These are phyloP conservation scores for Meriones unguiculatus DNA, from an alignment of 2,113 vertebrate species.

Conservation along the genomic window DNA sequence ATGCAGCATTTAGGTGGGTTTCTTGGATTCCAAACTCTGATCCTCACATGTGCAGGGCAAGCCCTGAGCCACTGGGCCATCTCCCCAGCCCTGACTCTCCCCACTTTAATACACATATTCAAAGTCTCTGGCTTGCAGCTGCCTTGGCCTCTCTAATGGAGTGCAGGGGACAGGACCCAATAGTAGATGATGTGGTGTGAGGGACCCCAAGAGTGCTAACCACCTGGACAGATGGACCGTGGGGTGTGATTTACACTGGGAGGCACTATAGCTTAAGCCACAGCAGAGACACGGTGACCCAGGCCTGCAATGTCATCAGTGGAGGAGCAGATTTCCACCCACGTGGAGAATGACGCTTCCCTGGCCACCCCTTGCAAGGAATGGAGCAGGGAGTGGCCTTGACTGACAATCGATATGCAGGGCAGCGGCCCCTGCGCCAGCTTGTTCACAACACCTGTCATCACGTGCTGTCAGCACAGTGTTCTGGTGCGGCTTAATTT, in stretches of 20 bases:
- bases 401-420: constrained; percentile 84
- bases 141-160: accelerated
- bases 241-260: neutral
- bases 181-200: accelerated
- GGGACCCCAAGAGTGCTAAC: accelerated
- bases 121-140: neutral
- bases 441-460: constrained; percentile 88
- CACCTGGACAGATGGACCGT: accelerated
- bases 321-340: neutral
- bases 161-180: accelerated
- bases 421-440: constrained; percentile 78
- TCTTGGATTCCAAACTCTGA: neutral
- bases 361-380: constrained; percentile 20
- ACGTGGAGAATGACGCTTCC: neutral
- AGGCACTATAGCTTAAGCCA: too few relatives aligned
- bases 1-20: neutral
- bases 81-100: too few relatives aligned
- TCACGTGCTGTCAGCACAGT: constrained; percentile 83
- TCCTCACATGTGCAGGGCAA: neutral
- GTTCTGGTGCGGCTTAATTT: constrained; percentile 85
- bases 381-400: constrained; percentile 64
- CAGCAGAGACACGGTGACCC: accelerated
- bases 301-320: accelerated
- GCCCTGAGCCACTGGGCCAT: neutral
- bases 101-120: neutral